Percentiles rank a stretch among this genome's conserved stretches.
Conservation (phyloP, 2,888 invertebrate genomes). For the Caenorhabditis macrosperma region DNA sequence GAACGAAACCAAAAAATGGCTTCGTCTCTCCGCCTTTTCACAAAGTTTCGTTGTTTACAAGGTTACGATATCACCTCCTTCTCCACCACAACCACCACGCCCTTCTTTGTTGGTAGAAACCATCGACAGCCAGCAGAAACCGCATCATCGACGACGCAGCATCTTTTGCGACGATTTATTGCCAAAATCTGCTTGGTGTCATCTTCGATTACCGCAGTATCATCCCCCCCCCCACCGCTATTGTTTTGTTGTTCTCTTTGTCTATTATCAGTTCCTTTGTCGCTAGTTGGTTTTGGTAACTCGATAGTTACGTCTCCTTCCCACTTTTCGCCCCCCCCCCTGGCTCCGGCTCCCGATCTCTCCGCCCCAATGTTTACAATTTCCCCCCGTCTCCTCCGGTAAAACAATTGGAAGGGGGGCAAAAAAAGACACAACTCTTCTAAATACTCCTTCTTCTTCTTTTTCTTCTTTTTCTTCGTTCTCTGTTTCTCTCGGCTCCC, state of each 20-base stretch:
- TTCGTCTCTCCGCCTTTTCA: constrained; percentile 25
- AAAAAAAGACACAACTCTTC: neutral
- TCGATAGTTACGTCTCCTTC: constrained; percentile 41
- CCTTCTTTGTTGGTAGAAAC: constrained; percentile 37
- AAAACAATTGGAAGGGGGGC: neutral
- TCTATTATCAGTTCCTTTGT: constrained; percentile 19
- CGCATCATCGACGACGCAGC: too few relatives aligned
- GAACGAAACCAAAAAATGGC: constrained; percentile 13
- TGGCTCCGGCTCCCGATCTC: neutral
- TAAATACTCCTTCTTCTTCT: neutral
- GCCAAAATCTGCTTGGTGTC: constrained; percentile 10
- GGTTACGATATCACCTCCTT: constrained; percentile 46
- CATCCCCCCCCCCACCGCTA: neutral
- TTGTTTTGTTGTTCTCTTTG: constrained; percentile 29
- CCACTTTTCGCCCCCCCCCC: constrained; percentile 11
- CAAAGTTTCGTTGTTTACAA: constrained; percentile 39
- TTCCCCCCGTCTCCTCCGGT: constrained; percentile 1
- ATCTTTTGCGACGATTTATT: constrained; percentile 39
- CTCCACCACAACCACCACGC: constrained; percentile 27
- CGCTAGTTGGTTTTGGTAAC: too few relatives aligned
- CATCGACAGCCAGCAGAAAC: constrained; percentile 4
- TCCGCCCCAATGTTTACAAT: constrained; percentile 43
- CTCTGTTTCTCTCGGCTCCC: neutral
- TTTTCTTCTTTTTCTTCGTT: neutral
- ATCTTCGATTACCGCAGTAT: constrained; percentile 24